Evolutionary conservation across 1,140 invertebrate genomes (phyloP).

Genomic region (Lepidostoma basale): DNA sequence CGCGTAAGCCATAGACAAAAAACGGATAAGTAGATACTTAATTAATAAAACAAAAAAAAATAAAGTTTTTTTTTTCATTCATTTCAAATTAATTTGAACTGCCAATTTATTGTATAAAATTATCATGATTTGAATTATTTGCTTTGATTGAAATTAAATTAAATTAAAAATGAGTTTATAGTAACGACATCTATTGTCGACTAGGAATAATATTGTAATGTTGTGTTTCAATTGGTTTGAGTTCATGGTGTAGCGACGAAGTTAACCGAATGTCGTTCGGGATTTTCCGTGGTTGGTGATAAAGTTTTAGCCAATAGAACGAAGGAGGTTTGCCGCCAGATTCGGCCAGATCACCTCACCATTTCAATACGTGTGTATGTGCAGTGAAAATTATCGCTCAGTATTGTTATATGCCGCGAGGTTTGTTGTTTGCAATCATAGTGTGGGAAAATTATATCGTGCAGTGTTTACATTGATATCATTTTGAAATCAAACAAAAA

Average conservation of each 20-base stretch:
- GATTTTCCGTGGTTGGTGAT: background rate
- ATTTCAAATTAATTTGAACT: background rate
- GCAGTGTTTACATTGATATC: background rate
- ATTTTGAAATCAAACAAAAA: background rate
- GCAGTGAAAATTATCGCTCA: background rate
- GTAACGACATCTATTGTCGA: background rate
- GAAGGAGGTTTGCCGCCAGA: background rate
- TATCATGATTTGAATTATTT: background rate
- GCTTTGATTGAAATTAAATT: background rate
- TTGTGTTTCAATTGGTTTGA: background rate
- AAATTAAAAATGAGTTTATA: background rate
- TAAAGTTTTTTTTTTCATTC: background rate
- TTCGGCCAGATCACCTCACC: background rate
- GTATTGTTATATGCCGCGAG: background rate
- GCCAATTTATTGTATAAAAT: conserved; percentile 2
- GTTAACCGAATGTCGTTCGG: background rate
- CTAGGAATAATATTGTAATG: background rate
- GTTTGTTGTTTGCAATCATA: background rate
- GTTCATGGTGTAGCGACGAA: background rate
- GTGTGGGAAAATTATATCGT: background rate
- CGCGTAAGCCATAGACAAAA: conserved; percentile 33
- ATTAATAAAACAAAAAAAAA: background rate
- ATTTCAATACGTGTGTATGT: background rate
- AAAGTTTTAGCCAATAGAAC: background rate
- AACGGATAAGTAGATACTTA: background rate